Conservation (phyloP, 2,797 vertebrate species). For the Enteromius paludinosus region DNA sequence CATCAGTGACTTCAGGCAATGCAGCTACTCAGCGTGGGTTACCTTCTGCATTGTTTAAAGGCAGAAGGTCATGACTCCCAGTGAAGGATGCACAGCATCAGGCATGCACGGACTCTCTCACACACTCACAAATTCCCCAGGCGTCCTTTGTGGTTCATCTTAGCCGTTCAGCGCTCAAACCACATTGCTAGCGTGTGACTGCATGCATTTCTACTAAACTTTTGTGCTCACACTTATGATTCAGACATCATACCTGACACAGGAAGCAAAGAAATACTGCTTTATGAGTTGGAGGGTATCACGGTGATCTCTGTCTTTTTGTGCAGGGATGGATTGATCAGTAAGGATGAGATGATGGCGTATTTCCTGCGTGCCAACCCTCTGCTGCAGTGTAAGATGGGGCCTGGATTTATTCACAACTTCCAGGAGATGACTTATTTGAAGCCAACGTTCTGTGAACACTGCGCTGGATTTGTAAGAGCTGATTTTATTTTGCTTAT, state of each 20-base stretch:
- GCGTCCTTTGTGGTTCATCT: constrained; percentile 51
- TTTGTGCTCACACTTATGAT: neutral
- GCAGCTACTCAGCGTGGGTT: constrained; percentile 20
- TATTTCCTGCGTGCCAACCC: constrained; percentile 96
- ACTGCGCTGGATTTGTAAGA: constrained; percentile 98
- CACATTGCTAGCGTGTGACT: constrained; percentile 46
- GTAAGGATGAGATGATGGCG: constrained; percentile 97
- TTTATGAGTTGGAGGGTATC: neutral
- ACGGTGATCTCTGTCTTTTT: neutral
- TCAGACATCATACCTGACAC: constrained; percentile 2
- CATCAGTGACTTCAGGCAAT: neutral
- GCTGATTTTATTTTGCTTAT: constrained; percentile 20
- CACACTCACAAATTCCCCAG: constrained; percentile 34
- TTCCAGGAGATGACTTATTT: constrained; percentile 98
- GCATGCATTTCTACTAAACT: constrained; percentile 19
- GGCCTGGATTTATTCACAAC: constrained; percentile 93
- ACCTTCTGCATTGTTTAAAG: constrained; percentile 27
- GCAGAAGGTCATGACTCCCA: constrained; percentile 42
- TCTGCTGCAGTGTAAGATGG: constrained; percentile 94
- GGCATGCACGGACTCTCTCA: constrained; percentile 3
- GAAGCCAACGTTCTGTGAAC: constrained; percentile 97
- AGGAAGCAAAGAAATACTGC: neutral
- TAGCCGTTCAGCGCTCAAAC: constrained; percentile 48
- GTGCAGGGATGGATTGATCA: constrained; percentile 92
- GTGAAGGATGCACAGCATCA: constrained; percentile 51